These are phyloP conservation scores for Conus canariensis DNA, from an alignment of 2,888 invertebrate species.

Conservation along the genomic window DNA sequence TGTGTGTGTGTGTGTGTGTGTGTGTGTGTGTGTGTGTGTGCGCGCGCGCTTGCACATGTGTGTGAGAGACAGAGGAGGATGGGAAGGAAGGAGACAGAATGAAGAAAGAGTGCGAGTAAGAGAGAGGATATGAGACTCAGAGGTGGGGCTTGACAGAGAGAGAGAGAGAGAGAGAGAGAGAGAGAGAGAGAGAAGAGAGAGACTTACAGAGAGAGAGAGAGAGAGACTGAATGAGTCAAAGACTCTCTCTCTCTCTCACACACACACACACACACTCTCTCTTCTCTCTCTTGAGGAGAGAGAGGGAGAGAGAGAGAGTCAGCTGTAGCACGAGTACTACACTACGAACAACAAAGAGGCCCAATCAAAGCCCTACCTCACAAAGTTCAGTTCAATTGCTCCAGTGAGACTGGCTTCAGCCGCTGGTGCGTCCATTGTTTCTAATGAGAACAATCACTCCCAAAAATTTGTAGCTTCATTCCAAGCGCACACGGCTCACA, in stretches of 20 bases:
- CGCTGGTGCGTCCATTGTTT: conserved; percentile 43
- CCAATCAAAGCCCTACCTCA: conserved; percentile 29
- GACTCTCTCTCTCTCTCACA: background rate
- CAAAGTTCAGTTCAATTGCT: conserved; percentile 39
- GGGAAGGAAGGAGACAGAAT: background rate
- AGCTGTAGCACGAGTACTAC: background rate
- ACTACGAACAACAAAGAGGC: conserved; percentile 4
- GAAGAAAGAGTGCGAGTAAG: background rate
- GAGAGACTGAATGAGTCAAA: too few relatives aligned
- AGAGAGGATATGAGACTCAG: background rate
- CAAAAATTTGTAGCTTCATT: background rate
- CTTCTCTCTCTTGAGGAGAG: too few relatives aligned
- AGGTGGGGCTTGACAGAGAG: background rate
- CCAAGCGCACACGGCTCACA: background rate
- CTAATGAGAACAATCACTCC: conserved; percentile 10
- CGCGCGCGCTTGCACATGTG: background rate
- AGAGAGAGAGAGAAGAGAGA: conserved; percentile 26
- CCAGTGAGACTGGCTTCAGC: conserved; percentile 42
- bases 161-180: conserved; percentile 24
- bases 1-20: too few relatives aligned
- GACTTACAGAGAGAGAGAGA: background rate
- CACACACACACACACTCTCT: background rate
- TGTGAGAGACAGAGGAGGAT: background rate
- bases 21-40: too few relatives aligned
- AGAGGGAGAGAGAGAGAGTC: conserved; percentile 7